These are phyloP conservation scores for Anguilla obscura DNA, from an alignment of 2,797 vertebrate genomes.

Conservation along the genomic window DNA sequence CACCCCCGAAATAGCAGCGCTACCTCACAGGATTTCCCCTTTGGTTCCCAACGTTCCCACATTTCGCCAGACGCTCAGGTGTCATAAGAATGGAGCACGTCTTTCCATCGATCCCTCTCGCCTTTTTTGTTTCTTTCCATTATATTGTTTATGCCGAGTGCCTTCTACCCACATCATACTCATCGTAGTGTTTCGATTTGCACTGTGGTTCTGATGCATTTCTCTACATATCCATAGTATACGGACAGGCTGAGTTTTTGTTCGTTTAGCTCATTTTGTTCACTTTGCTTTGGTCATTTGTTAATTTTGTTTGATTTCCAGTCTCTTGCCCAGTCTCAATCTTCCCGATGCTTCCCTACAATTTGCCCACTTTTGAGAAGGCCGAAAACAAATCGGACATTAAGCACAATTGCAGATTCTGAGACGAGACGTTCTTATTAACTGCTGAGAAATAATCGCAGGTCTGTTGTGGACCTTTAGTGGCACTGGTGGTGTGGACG, in stretches of 20 bases:
- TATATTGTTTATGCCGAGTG: slow-evolving; percentile 8
- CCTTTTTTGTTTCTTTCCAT: not conserved
- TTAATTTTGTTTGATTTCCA: not conserved
- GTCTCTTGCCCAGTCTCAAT: not conserved
- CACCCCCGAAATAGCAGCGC: not conserved
- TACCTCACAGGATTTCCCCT: slow-evolving; percentile 12
- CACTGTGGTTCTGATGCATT: slow-evolving; percentile 18
- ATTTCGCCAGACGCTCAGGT: slow-evolving; percentile 7
- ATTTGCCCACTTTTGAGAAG: slow-evolving; percentile 31
- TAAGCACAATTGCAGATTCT: slow-evolving; percentile 33
- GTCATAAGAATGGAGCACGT: slow-evolving; percentile 3
- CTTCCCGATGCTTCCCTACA: not conserved
- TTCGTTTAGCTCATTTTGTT: not conserved
- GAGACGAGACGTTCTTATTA: slow-evolving; percentile 12
- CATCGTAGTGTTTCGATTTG: not conserved
- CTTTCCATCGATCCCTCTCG: not conserved
- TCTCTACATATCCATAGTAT: slow-evolving; percentile 24
- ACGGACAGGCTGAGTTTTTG: not conserved
- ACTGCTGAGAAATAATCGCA: not conserved
- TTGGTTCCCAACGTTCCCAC: not conserved
- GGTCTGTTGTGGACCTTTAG: not conserved
- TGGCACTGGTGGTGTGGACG: not conserved
- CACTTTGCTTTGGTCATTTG: not conserved
- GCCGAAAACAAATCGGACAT: slow-evolving; percentile 20
- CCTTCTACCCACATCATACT: slow-evolving; percentile 1